Evolutionary conservation across 1,140 invertebrate genomes (phyloP).

Genomic region (Catajapyx aquilonaris): DNA sequence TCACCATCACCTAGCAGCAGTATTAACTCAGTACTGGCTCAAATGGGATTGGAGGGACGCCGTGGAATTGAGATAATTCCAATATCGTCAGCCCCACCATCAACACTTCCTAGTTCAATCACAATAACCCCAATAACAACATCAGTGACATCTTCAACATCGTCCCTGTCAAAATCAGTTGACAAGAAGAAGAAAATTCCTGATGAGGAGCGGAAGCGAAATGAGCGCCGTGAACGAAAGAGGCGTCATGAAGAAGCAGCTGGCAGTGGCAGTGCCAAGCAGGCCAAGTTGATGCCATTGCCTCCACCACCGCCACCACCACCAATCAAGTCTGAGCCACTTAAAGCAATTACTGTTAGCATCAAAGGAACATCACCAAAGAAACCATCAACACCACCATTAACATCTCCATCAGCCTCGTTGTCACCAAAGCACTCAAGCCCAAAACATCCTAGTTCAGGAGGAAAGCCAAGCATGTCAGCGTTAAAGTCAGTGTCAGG

Average conservation of each 20-base stretch:
- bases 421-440: slow-evolving; percentile 5
- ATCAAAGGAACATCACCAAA: slow-evolving; percentile 38
- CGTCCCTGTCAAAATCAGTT: slow-evolving; percentile 28
- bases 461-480: slow-evolving; percentile 65
- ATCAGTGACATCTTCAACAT: slow-evolving; percentile 2
- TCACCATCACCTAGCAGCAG: too few species aligned
- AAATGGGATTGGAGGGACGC: slow-evolving; percentile 36
- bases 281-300: too few species aligned
- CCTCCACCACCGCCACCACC: too few species aligned
- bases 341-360: slow-evolving; percentile 49
- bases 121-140: slow-evolving; percentile 52
- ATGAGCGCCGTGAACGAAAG: slow-evolving; percentile 35
- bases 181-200: slow-evolving; percentile 54
- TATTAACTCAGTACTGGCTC: too few species aligned
- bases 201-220: slow-evolving; percentile 30
- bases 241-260: too few species aligned
- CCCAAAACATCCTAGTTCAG: slow-evolving; percentile 29
- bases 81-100: slow-evolving; percentile 31
- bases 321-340: slow-evolving; percentile 5
- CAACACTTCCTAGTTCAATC: slow-evolving; percentile 47
- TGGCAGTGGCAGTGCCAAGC: too few species aligned
- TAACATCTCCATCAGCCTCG: slow-evolving; percentile 44
- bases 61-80: slow-evolving; percentile 64
- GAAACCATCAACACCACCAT: slow-evolving; percentile 49
- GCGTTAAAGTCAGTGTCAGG: slow-evolving; percentile 57